A percentile compares a stretch with the other conserved stretches of the same genome.
phyloP scores from a whole-genome alignment of 2,113 vertebrate genomes.

The Phycodurus eques region DNA sequence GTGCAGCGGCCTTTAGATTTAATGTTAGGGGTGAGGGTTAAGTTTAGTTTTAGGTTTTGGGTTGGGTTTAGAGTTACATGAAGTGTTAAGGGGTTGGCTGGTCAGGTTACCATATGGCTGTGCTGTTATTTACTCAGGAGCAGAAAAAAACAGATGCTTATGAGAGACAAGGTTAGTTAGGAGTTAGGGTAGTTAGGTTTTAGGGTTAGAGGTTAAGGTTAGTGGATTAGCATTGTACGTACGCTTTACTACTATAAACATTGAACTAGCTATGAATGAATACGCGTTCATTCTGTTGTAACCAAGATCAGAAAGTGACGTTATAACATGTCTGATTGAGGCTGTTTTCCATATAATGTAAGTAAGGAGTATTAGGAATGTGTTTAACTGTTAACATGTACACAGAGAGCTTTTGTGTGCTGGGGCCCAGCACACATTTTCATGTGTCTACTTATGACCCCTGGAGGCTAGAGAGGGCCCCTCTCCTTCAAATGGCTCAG shows the following conservation, averaged over 20 bases:
- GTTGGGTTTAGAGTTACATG: neutral
- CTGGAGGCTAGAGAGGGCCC: slow-evolving; percentile 39
- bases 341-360: neutral
- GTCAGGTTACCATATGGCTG: too few species aligned
- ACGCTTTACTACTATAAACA: too few species aligned
- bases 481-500: slow-evolving; percentile 46
- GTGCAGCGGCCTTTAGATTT: neutral
- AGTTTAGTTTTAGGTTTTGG: too few species aligned
- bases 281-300: neutral
- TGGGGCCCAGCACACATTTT: slow-evolving; percentile 44
- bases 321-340: neutral
- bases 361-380: slow-evolving; percentile 9
- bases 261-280: too few species aligned
- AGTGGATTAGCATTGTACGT: neutral
- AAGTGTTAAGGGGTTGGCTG: too few species aligned
- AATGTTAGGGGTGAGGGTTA: neutral
- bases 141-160: too few species aligned
- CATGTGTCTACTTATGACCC: slow-evolving; percentile 47
- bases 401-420: slow-evolving; percentile 30
- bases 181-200: too few species aligned
- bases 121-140: too few species aligned
- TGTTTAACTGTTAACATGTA: slow-evolving; percentile 33
- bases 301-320: neutral
- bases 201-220: too few species aligned
- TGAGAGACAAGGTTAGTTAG: neutral